Base-by-base conservation (phyloP, 2,797 vertebrate species). In the Coracias cyanogaster region DNA sequence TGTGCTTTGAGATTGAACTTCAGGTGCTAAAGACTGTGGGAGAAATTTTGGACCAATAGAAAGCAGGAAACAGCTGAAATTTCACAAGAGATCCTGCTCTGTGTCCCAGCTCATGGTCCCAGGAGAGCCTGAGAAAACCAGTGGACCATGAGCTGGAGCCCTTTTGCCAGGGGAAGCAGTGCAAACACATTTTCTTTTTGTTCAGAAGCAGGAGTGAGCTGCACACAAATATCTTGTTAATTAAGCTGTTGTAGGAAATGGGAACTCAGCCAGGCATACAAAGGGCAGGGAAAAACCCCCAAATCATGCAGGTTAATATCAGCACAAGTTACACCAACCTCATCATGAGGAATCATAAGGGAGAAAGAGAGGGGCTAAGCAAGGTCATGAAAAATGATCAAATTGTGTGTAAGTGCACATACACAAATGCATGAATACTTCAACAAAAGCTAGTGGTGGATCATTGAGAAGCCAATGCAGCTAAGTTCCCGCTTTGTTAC, bases 401-500 rank as follows among this genome's bases (percentile, higher is more conserved):
- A 35, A 77, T 82, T 35, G 41, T 82, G 37, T 37, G 39, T 86
- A 60, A 66, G 43, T 4, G 3, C 55, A 25, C 37, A 45, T 24
- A 60, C 39, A 21, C 28, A 20, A 71, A 66, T 0, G 0, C 52
- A 28, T 20, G 74, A 82, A 77, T 67, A 41, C 71, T 82, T 72
- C 0, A 1, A 85, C 73, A 86, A 92, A 93, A 41, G 15, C 83
- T 93, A 13, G 60, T 33, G 72, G 86, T 73, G 80, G 37, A 90
- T 78, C 65, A 66, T 79, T 66, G 54, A 24, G 43, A 69, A 89
- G 85, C 74, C 79, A 41, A 2, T 49, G 82, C 66, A 86, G 77
- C 60, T 48, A 86, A 94, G 95, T 90, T 96, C 89, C 92, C 93
- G 83, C 94, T 95, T 94, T 70, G 73, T 85, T 97, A 89, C 96